Conservation (phyloP, 2,797 vertebrate species). For the Molothrus aeneus region DNA sequence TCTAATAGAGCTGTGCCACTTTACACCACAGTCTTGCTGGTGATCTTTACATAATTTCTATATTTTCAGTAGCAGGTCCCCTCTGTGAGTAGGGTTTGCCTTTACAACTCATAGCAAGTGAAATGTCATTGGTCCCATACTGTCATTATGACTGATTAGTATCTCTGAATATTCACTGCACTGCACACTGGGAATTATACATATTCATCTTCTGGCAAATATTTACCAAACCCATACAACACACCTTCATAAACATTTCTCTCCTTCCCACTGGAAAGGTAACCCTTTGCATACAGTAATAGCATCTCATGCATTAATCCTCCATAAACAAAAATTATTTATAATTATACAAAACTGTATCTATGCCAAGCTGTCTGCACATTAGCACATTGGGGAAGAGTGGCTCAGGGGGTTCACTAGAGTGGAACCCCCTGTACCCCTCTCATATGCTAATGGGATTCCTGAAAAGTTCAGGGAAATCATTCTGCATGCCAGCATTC, state of each 20-base stretch:
- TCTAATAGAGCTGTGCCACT: neutral
- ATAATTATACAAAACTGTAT: slow-evolving; percentile 53
- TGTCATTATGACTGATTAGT: neutral
- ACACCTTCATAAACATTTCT: slow-evolving; percentile 36
- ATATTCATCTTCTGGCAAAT: slow-evolving; percentile 41
- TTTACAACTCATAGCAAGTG: neutral
- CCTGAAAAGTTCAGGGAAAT: slow-evolving; percentile 67
- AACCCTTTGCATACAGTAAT: slow-evolving; percentile 2
- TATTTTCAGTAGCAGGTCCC: neutral
- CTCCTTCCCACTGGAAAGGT: slow-evolving; percentile 25
- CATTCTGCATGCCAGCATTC: slow-evolving; percentile 35
- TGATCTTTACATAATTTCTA: neutral
- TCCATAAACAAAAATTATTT: slow-evolving; percentile 47
- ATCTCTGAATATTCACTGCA: neutral
- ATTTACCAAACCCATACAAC: slow-evolving; percentile 33
- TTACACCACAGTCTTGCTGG: neutral
- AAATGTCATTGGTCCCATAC: neutral
- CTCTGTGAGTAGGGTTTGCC: neutral
- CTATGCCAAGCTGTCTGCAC: slow-evolving; percentile 13
- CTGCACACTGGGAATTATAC: neutral
- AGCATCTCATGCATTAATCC: slow-evolving; percentile 39
- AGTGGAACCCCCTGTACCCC: neutral
- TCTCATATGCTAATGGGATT: slow-evolving; percentile 56
- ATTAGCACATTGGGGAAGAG: slow-evolving; percentile 17
- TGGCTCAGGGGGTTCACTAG: neutral